Conservation (phyloP, 2,888 invertebrate genomes). For the Kuschelorhynchus macadamiae region DNA sequence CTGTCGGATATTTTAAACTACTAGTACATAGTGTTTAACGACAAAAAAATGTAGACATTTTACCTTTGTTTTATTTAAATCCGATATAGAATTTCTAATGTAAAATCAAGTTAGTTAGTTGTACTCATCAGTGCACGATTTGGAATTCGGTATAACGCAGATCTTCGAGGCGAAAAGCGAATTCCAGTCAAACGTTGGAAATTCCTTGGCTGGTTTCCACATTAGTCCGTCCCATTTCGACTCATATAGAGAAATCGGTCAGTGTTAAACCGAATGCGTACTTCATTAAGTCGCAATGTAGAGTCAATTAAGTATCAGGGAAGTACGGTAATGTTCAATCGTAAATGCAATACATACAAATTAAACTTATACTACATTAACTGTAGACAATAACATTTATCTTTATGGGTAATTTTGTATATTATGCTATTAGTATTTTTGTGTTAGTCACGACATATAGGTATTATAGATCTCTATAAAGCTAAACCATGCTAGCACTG, state of each 20-base stretch:
- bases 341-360: no score
- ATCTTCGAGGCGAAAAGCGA: constrained; percentile 42
- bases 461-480: no score
- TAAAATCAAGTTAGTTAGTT: constrained; percentile 35
- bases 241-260: constrained; percentile 43
- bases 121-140: constrained; percentile 26
- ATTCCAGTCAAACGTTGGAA: constrained; percentile 49
- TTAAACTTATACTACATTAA: no score
- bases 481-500: no score
- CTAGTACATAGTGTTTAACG: no score
- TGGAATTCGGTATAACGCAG: constrained; percentile 46
- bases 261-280: constrained; percentile 54
- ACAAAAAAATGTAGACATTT: no score
- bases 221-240: constrained; percentile 40
- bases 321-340: no score
- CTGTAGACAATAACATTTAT: no score
- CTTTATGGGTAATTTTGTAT: no score
- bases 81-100: constrained; percentile 17
- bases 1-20: no score
- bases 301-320: constrained; percentile 42
- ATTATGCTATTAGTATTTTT: no score
- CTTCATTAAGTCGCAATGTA: constrained; percentile 57
- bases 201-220: constrained; percentile 48
- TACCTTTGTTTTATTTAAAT: constrained; percentile 3
- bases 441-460: no score